Evolutionary conservation across 2,113 vertebrate genomes (phyloP).

Genomic region (Apteryx owenii): DNA sequence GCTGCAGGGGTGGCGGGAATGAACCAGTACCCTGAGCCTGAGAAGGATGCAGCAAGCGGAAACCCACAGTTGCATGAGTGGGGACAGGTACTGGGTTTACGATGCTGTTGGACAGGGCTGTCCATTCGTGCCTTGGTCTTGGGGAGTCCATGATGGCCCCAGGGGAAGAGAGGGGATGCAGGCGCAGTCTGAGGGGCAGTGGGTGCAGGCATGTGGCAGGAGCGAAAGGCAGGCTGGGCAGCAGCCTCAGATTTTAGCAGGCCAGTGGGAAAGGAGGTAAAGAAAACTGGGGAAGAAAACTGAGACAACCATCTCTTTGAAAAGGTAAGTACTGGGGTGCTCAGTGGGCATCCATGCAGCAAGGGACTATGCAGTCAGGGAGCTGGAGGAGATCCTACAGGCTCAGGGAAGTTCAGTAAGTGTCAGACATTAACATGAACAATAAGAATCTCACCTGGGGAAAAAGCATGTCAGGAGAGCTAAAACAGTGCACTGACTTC

Average conservation of each 20-base stretch:
- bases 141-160: no score
- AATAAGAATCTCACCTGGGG: accelerated
- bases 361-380: background rate
- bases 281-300: background rate
- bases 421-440: background rate
- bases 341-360: background rate
- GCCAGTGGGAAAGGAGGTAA: background rate
- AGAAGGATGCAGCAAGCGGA: background rate
- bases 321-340: background rate
- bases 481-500: background rate
- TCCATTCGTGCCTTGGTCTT: no score
- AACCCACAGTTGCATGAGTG: background rate
- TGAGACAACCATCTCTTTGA: background rate
- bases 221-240: no score
- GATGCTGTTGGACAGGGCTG: background rate
- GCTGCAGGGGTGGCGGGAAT: background rate
- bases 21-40: background rate
- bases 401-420: background rate
- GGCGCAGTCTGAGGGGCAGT: no score
- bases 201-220: no score
- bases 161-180: no score
- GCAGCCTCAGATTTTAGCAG: background rate
- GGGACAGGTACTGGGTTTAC: background rate
- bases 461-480: background rate
- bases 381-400: background rate